These are phyloP conservation scores for Dione vanillae DNA, from an alignment of 2,888 invertebrate species.

Conservation along the genomic window DNA sequence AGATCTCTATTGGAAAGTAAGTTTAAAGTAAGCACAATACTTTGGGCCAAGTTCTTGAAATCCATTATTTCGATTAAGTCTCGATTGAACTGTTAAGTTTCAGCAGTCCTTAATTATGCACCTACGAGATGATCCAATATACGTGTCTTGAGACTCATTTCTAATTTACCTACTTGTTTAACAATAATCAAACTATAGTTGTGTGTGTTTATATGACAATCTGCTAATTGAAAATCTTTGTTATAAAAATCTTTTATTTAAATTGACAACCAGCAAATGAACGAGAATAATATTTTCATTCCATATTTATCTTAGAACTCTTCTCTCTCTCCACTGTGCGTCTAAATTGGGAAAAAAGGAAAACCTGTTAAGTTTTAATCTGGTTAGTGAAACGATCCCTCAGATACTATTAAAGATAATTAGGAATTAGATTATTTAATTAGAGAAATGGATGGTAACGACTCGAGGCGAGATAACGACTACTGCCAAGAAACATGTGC, in stretches of 20 bases:
- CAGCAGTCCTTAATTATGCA: constrained; percentile 20
- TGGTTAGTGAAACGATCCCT: constrained; percentile 15
- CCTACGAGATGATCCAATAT: background rate
- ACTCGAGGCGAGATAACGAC: constrained; percentile 2
- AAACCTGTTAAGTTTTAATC: constrained; percentile 27
- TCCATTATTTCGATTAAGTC: constrained; percentile 12
- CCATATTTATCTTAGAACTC: background rate
- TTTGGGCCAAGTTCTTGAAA: constrained; percentile 9
- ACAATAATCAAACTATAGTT: background rate
- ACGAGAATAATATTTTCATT: no score
- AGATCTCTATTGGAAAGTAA: constrained; percentile 8
- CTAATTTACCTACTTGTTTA: background rate
- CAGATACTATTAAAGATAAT: constrained; percentile 21
- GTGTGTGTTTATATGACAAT: background rate
- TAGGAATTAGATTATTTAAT: constrained; percentile 24
- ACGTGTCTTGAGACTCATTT: constrained; percentile 1
- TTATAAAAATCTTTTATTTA: no score
- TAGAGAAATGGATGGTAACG: constrained; percentile 9
- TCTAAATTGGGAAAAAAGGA: background rate
- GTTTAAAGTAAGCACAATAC: background rate
- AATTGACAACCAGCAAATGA: no score
- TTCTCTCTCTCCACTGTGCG: background rate
- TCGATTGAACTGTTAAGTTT: constrained; percentile 21
- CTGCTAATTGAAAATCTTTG: no score
- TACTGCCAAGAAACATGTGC: background rate